Evolutionary conservation across 2,797 vertebrate species (phyloP), one percentile per base, ranked within the genome.

Genomic region (Pelodytes ibericus): DNA sequence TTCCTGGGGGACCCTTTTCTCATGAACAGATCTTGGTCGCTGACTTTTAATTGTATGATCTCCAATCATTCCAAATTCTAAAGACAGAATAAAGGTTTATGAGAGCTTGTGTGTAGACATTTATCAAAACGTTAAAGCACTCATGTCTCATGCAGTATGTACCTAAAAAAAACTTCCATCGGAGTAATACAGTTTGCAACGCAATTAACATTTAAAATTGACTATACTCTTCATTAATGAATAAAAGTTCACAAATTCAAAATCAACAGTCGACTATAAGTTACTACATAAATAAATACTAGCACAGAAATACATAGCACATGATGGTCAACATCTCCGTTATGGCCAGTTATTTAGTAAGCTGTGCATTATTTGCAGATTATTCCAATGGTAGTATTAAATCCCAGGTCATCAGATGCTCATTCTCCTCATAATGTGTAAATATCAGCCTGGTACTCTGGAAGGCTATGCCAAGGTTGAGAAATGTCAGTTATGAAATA

Each of bases 11-110:
- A 96, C 95, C 96, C 96, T 99, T 99, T 97, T 97, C 92, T 99
- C 98, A 98, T 97, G 97, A 96, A 99, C 98, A 98, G 98, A 99
- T 97, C 98, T 96, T 94, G 98, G 97, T 94, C 97, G 98, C 96
- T 99, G 98, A 97, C 97, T 99, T 99, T 99, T 99, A 96, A 99
- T 96, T 94, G 98, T 99, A 96, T 98, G 96, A 95, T 99, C 96
- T 96, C 96, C 97, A 94, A 99, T 99, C 98, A 99, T 98, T 98
- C 97, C 98, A 99, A 98, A 99, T 98, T 99, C 98, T 99, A 98
- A 96, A 97, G 96, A 99, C 95, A 99, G 94, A 99, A 98, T 99
- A 99, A 95, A 99, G 97, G 95, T 97, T 97, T 92, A 97, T 98
- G 94, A 99, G 97, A 97, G 94, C 96, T 97, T 86, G 89, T 90